Conservation (phyloP, 2,797 vertebrate genomes). For the Falco cherrug region DNA sequence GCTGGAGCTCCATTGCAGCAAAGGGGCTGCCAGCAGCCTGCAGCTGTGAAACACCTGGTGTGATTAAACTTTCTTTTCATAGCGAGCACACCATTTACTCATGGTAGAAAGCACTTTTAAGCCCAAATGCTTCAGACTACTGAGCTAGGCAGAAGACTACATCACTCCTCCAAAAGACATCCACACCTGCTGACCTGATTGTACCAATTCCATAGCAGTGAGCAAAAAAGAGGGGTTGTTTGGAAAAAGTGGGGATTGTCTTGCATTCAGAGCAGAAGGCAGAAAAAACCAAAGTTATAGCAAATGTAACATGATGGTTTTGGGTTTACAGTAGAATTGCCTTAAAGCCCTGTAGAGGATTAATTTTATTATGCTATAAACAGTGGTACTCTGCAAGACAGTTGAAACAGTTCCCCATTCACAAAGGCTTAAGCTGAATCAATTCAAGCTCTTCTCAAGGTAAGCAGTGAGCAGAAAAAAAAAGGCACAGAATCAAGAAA, state of each 20-base stretch:
- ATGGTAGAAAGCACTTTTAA: neutral
- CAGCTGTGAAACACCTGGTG: neutral
- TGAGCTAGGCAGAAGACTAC: neutral
- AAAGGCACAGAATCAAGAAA: neutral
- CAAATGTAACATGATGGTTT: neutral
- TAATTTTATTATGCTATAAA: slow-evolving; percentile 8
- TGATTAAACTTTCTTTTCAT: neutral
- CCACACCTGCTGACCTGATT: neutral
- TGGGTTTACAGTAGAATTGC: neutral
- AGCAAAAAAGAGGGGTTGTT: neutral
- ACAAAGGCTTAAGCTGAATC: neutral
- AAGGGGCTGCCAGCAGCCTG: neutral
- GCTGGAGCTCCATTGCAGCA: neutral
- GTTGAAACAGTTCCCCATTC: neutral
- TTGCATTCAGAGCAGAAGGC: neutral
- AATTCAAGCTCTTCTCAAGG: neutral
- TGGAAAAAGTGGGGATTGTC: neutral
- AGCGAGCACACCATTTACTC: neutral
- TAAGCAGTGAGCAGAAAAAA: neutral
- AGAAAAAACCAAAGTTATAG: neutral
- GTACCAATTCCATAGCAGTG: neutral
- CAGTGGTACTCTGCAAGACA: neutral
- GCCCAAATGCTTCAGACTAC: neutral
- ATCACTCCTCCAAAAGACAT: neutral
- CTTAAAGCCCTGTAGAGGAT: neutral